Evolutionary conservation across 2,113 vertebrate genomes (phyloP).

Genomic region (Ascaphus truei): DNA sequence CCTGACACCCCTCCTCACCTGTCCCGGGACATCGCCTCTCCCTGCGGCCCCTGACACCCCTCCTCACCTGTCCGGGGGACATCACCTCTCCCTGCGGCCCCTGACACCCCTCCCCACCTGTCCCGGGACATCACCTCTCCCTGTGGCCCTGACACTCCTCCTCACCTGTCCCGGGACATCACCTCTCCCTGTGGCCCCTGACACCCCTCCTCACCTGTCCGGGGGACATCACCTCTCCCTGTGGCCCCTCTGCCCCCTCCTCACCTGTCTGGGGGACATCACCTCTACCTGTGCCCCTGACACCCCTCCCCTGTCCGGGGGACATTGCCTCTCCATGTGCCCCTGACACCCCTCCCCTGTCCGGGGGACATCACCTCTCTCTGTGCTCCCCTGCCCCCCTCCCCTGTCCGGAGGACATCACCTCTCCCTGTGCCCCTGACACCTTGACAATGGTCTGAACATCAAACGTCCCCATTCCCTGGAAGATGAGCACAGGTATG

Average conservation of each 20-base stretch:
- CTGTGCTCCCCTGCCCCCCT: slow-evolving; percentile 27
- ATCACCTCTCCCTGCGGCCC: too few species aligned
- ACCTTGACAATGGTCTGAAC: slow-evolving; percentile 3
- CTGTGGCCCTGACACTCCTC: slow-evolving; percentile 30
- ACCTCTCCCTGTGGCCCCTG: slow-evolving; percentile 17
- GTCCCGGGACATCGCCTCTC: too few species aligned
- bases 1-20: background rate
- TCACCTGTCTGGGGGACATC: background rate
- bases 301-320: slow-evolving; percentile 30
- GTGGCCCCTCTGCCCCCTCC: background rate
- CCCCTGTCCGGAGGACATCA: slow-evolving; percentile 24
- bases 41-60: background rate
- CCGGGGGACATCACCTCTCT: slow-evolving; percentile 26
- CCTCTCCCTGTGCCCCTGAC: background rate
- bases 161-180: slow-evolving; percentile 21
- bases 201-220: slow-evolving; percentile 27
- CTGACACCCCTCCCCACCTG: slow-evolving; percentile 17
- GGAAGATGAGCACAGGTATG: slow-evolving; percentile 34
- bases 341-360: slow-evolving; percentile 23
- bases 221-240: too few species aligned
- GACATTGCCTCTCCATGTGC: slow-evolving; percentile 24
- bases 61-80: background rate
- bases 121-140: slow-evolving; percentile 24
- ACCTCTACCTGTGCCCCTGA: slow-evolving; percentile 26
- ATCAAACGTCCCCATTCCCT: background rate